These are phyloP conservation scores for Seladonia tumulorum DNA, from an alignment of 2,888 invertebrate genomes.

Conservation along the genomic window DNA sequence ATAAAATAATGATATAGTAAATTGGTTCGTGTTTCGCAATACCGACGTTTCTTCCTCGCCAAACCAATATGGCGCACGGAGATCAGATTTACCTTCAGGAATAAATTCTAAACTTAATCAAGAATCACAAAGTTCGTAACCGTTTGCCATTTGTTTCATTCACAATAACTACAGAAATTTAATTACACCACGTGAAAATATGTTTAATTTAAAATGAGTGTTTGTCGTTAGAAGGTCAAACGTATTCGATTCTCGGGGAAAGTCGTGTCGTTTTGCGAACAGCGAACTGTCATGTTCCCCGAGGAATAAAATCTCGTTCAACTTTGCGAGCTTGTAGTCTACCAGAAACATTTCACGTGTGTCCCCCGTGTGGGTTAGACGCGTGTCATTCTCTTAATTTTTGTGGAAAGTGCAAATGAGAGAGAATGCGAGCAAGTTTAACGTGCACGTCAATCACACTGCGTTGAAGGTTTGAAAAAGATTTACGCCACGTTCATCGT, in stretches of 20 bases:
- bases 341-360: neutral
- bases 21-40: neutral
- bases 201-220: neutral
- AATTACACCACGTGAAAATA: neutral
- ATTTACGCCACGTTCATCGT: too few species aligned
- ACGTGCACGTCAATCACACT: too few species aligned
- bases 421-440: too few species aligned
- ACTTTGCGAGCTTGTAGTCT: neutral
- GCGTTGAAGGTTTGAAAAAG: too few species aligned
- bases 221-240: neutral
- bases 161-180: neutral
- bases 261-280: neutral
- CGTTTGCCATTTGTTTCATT: neutral
- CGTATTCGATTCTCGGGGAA: neutral
- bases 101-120: neutral
- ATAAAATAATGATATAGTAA: neutral
- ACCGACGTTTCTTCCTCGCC: neutral
- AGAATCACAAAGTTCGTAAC: neutral
- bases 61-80: neutral
- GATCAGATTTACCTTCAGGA: neutral
- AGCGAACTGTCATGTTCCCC: neutral
- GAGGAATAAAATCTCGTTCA: neutral
- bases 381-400: neutral
- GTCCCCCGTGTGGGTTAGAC: neutral
- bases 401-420: neutral